A percentile compares a stretch with the other conserved stretches of the same genome.
These are phyloP conservation scores for Tetragnatha versicolor DNA, from an alignment of 1,140 invertebrate species.

Conservation along the genomic window DNA sequence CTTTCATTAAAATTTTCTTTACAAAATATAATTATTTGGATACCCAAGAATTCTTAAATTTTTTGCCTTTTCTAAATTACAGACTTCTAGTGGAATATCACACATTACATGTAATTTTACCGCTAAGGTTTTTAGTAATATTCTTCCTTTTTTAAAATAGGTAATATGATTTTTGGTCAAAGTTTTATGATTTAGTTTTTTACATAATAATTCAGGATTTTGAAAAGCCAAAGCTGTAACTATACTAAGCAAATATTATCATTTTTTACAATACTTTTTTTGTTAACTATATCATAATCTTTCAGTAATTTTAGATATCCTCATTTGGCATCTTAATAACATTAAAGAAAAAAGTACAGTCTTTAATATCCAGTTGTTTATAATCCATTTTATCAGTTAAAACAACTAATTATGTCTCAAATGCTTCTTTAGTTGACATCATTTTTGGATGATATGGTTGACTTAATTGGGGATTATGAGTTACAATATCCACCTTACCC, in stretches of 20 bases:
- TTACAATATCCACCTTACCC: not conserved
- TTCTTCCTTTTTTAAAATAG: not conserved
- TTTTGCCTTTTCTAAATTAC: not conserved
- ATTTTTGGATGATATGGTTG: not conserved
- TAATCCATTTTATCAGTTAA: not conserved
- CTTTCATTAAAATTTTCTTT: conserved; percentile 14
- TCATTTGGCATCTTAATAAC: not conserved
- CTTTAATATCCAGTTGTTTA: not conserved
- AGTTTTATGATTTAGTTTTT: not conserved
- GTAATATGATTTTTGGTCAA: not conserved
- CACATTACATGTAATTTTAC: not conserved
- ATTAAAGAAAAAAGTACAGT: not conserved
- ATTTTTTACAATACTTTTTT: not conserved
- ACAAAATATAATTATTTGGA: conserved; percentile 8
- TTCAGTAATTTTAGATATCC: not conserved
- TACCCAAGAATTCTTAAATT: conserved; percentile 7
- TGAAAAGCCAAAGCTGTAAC: not conserved
- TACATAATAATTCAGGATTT: not conserved
- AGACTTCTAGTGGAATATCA: conserved; percentile 1
- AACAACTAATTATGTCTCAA: not conserved
- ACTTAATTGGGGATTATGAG: not conserved
- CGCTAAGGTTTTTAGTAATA: not conserved
- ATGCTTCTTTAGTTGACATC: not conserved
- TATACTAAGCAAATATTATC: not conserved
- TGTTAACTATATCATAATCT: not conserved